Evolutionary conservation across 2,797 vertebrate species (phyloP).

Genomic region (Champsocephalus esox): DNA sequence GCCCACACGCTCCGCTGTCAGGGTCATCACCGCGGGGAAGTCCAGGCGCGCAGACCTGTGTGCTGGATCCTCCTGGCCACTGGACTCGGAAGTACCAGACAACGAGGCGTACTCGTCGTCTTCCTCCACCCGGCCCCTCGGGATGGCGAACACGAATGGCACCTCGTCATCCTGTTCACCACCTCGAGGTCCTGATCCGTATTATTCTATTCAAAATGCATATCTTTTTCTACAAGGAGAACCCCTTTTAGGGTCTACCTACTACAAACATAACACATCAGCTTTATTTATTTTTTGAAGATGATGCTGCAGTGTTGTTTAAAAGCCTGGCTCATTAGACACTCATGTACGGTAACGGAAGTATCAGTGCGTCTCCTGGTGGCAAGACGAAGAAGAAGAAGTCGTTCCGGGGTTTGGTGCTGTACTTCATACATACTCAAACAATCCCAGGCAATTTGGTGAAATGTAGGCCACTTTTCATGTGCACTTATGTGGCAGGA

Average conservation of each 20-base stretch:
- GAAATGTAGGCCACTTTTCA: conserved; percentile 37
- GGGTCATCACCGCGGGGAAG: no score
- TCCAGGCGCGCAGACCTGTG: no score
- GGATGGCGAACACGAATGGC: no score
- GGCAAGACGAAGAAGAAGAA: neutral
- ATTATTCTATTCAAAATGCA: conserved; percentile 9
- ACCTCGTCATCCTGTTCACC: no score
- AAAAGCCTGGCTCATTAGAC: neutral
- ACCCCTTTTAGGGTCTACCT: neutral
- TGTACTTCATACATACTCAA: conserved; percentile 13
- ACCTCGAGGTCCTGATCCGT: neutral
- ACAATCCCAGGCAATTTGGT: conserved; percentile 17
- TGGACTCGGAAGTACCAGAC: no score
- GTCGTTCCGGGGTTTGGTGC: neutral
- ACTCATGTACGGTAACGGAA: neutral
- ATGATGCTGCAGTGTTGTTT: neutral
- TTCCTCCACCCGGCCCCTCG: no score
- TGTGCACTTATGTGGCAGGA: conserved; percentile 10
- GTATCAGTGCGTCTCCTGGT: conserved; percentile 11
- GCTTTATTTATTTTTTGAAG: neutral
- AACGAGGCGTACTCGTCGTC: no score
- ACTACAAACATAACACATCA: neutral
- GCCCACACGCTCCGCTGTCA: no score
- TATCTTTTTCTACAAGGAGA: neutral
- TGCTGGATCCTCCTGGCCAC: no score